These are phyloP conservation scores for Drosophila pandora DNA, from an alignment of 1,140 invertebrate species.

Conservation along the genomic window DNA sequence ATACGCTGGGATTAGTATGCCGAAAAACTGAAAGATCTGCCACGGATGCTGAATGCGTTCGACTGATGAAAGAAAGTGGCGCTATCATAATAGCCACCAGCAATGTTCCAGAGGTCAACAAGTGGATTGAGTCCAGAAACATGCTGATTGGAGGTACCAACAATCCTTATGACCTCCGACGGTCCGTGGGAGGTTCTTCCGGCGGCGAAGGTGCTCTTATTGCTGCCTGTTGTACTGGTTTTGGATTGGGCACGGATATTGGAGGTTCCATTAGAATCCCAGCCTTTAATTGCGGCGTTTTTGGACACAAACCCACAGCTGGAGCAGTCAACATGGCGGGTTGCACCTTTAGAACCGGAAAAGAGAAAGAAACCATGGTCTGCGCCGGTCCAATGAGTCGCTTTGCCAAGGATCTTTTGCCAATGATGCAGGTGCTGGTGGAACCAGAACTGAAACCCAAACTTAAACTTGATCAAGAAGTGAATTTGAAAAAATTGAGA, in stretches of 20 bases:
- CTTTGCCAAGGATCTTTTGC: conserved; percentile 89
- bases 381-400: conserved; percentile 91
- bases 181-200: conserved; percentile 93
- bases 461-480: conserved; percentile 84
- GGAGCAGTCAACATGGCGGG: conserved; percentile 86
- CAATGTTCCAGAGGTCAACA: conserved; percentile 95
- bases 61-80: conserved; percentile 90
- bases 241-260: conserved; percentile 96
- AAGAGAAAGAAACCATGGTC: conserved; percentile 87
- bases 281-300: conserved; percentile 97
- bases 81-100: conserved; percentile 95
- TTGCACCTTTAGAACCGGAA: conserved; percentile 86
- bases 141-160: conserved; percentile 95
- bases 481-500: conserved; percentile 88
- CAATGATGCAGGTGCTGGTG: conserved; percentile 86
- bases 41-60: conserved; percentile 91
- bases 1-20: conserved; percentile 87
- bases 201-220: conserved; percentile 91
- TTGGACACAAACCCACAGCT: conserved; percentile 94
- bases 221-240: conserved; percentile 90
- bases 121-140: conserved; percentile 92
- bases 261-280: conserved; percentile 98
- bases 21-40: conserved; percentile 85
- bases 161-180: conserved; percentile 95
- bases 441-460: conserved; percentile 61